These are phyloP conservation scores for Epizoanthus fatuus DNA, from an alignment of 92 coral and sea anemone species.

Conservation along the genomic window DNA sequence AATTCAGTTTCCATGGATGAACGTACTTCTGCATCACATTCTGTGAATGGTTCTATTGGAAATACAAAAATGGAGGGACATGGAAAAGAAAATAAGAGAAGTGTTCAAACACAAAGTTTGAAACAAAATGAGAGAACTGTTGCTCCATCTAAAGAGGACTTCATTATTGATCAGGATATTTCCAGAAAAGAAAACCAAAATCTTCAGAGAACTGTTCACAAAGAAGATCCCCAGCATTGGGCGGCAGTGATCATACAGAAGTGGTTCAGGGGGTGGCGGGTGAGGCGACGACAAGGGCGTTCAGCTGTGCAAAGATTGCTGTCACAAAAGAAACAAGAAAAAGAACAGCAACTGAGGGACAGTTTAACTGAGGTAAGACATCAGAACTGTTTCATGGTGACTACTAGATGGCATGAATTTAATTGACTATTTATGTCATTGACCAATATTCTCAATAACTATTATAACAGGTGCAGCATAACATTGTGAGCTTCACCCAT, in stretches of 20 bases:
- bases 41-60: slow-evolving; percentile 3
- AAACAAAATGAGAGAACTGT: neutral
- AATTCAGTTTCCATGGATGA: slow-evolving; percentile 33
- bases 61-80: neutral
- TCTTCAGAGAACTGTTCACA: neutral
- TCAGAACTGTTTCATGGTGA: too few relatives aligned
- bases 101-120: neutral
- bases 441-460: too few relatives aligned
- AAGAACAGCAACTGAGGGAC: slow-evolving; percentile 61
- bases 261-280: slow-evolving; percentile 88
- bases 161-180: neutral
- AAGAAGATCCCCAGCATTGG: slow-evolving; percentile 16
- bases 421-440: too few relatives aligned
- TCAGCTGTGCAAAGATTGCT: slow-evolving; percentile 81
- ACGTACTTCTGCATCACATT: neutral
- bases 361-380: slow-evolving; percentile 37
- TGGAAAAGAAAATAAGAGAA: neutral
- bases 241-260: slow-evolving; percentile 95
- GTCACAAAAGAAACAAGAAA: slow-evolving; percentile 76
- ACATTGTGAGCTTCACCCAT: too few relatives aligned
- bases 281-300: slow-evolving; percentile 69
- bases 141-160: neutral
- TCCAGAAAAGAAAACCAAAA: slow-evolving; percentile 36
- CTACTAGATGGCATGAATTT: too few relatives aligned
- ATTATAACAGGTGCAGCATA: too few relatives aligned